A percentile compares a stretch with the other conserved stretches of the same genome.
Conservation (phyloP, 1,140 invertebrate species). For the Drosophila nannoptera region DNA sequence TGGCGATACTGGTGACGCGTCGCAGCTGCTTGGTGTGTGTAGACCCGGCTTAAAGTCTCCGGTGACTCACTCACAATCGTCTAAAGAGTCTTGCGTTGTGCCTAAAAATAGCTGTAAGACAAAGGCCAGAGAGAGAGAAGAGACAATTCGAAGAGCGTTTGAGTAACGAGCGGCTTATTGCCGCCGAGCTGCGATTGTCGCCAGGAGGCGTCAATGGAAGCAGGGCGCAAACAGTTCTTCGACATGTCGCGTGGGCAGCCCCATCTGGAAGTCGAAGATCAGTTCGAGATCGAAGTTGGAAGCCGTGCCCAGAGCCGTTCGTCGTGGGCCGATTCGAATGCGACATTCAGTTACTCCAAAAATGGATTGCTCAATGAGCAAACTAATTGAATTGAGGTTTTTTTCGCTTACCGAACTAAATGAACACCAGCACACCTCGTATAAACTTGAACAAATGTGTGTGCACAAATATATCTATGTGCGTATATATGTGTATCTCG, state of each 20-base stretch:
- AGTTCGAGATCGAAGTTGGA: conserved; percentile 17
- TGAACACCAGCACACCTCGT: conserved; percentile 4
- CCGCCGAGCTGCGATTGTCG: conserved; percentile 37
- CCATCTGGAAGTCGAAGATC: conserved; percentile 55
- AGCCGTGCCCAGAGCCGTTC: conserved; percentile 44
- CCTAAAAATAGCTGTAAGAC: conserved; percentile 43
- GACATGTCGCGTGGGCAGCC: conserved; percentile 51
- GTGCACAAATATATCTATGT: background rate
- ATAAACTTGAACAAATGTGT: background rate
- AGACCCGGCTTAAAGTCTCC: conserved; percentile 64
- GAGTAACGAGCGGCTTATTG: conserved; percentile 27
- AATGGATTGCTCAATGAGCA: conserved; percentile 63
- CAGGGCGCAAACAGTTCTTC: conserved; percentile 24
- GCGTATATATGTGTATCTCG: background rate
- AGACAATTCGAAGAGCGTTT: conserved; percentile 23
- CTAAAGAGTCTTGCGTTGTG: conserved; percentile 20
- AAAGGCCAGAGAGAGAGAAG: conserved; percentile 15
- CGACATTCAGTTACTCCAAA: conserved; percentile 52
- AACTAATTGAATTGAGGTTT: conserved; percentile 57
- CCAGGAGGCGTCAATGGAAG: conserved; percentile 56
- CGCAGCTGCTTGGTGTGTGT: conserved; percentile 31
- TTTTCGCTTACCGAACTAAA: conserved; percentile 39
- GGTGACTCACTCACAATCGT: conserved; percentile 52
- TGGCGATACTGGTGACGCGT: conserved; percentile 52
- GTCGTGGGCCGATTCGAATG: conserved; percentile 20